Evolutionary conservation across 2,113 vertebrate species (phyloP), one percentile per base, ranked within the genome.

Genomic region (Anhinga anhinga): DNA sequence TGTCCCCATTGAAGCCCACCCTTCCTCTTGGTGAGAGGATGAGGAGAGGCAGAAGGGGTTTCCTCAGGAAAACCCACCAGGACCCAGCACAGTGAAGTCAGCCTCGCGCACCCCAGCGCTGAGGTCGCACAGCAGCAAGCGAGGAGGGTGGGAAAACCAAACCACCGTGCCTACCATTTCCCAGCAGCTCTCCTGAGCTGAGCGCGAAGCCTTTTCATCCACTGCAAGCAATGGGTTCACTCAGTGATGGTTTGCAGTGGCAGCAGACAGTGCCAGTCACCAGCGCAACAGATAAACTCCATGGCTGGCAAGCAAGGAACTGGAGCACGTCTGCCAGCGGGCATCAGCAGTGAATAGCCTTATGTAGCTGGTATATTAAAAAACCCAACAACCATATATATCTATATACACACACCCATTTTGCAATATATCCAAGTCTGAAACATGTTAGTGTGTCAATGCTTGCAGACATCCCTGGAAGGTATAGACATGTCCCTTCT

Each of bases 1-100:
- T 81, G 18, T 10, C 27, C 26, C 25, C 0, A 0, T 1, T 32
- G 40, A 22, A 83, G 49, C 58, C 20, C 12, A 1, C 9, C 4
- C 13, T 32, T 83, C 9, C n/a, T 65, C 44, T 49, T 7, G 1
- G 22, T 9, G 11, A 61, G 53, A 59, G 21, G 20, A 40, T 44
- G 17, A 61, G 36, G 9, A 80, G 6, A 16, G 18, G 21, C 27
- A 86, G n/a, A 71, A 82, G 32, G 25, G 20, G 62, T 88, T 70
- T 95, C 32, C 73, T 42, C 2, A 4, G 69, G 42, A 79, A 79
- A 91, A 82, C 16, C 2, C 5, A 3, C 6, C 2, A 0, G 19
- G 29, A 50, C 21, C 40, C 42, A 30, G 18, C 0, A 0, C n/a
- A 66, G 42, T 30, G 45, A 49, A 82, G 45, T 19, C 2, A 5